phyloP scores from a whole-genome alignment of 1,140 invertebrate genomes.

The Ceratosolen solmsi region DNA sequence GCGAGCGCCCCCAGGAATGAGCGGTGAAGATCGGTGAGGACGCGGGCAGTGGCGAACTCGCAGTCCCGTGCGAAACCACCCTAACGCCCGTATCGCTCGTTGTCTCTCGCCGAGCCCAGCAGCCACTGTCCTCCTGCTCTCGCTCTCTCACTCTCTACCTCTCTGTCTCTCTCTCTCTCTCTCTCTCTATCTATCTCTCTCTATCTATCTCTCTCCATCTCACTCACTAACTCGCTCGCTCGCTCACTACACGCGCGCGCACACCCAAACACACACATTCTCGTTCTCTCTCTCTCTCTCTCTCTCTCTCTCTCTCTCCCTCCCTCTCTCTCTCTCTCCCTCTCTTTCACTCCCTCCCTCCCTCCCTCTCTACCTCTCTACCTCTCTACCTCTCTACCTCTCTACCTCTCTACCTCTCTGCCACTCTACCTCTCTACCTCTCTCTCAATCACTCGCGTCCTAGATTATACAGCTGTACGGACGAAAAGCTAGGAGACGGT shows the following conservation, averaged over 20 bases:
- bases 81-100: conserved; percentile 63
- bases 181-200: not conserved
- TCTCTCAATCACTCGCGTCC: no score
- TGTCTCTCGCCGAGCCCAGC: conserved; percentile 20
- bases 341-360: not conserved
- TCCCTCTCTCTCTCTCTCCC: not conserved
- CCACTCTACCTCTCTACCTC: no score
- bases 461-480: not conserved
- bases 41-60: conserved; percentile 54
- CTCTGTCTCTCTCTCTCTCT: conserved; percentile 14
- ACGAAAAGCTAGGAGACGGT: not conserved
- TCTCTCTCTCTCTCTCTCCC: conserved; percentile 1
- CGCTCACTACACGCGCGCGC: not conserved
- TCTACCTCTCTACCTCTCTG: no score
- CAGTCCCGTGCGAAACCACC: conserved; percentile 71
- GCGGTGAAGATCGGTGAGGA: conserved; percentile 56
- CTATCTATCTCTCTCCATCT: not conserved
- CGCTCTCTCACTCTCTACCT: not conserved
- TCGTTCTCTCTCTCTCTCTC: no score
- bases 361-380: not conserved
- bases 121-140: conserved; percentile 33
- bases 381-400: not conserved
- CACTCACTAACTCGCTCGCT: not conserved
- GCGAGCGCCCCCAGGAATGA: conserved; percentile 59
- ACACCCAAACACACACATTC: not conserved